phyloP scores from a whole-genome alignment of 1,140 invertebrate genomes.

The Diorhabda carinulata region DNA sequence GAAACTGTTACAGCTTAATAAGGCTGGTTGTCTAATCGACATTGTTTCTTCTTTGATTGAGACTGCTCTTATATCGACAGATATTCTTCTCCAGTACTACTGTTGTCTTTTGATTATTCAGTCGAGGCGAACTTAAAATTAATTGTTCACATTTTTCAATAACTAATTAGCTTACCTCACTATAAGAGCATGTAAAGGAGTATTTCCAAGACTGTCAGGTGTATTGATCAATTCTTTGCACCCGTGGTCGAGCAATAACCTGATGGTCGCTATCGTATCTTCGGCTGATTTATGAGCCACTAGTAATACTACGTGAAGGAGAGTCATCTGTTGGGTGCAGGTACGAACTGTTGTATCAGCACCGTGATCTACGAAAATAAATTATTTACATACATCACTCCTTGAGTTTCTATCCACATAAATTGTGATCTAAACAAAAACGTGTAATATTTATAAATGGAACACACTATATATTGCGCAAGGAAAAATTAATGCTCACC shows the following conservation, averaged over 20 bases:
- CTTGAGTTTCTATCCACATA: too few species aligned
- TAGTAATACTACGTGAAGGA: constrained; percentile 61
- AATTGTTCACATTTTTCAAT: background rate
- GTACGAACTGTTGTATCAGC: constrained; percentile 65
- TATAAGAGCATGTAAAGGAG: constrained; percentile 62
- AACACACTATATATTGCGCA: too few species aligned
- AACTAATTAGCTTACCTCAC: constrained; percentile 41
- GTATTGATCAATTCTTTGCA: constrained; percentile 69
- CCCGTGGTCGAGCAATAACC: constrained; percentile 63
- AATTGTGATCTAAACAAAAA: too few species aligned
- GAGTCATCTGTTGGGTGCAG: constrained; percentile 70
- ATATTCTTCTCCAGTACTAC: too few species aligned
- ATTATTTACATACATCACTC: background rate
- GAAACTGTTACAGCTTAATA: too few species aligned
- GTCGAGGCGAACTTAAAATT: too few species aligned
- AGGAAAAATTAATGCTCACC: constrained; percentile 35
- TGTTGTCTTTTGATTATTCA: too few species aligned
- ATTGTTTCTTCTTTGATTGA: too few species aligned
- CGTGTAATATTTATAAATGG: too few species aligned
- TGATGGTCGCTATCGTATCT: constrained; percentile 62
- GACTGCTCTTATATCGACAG: too few species aligned
- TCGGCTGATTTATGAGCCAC: constrained; percentile 65
- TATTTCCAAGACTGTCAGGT: constrained; percentile 65
- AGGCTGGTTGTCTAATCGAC: too few species aligned
- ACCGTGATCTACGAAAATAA: constrained; percentile 49